phyloP scores from a whole-genome alignment of 2,888 invertebrate species.

The Caenorhabditis afra region DNA sequence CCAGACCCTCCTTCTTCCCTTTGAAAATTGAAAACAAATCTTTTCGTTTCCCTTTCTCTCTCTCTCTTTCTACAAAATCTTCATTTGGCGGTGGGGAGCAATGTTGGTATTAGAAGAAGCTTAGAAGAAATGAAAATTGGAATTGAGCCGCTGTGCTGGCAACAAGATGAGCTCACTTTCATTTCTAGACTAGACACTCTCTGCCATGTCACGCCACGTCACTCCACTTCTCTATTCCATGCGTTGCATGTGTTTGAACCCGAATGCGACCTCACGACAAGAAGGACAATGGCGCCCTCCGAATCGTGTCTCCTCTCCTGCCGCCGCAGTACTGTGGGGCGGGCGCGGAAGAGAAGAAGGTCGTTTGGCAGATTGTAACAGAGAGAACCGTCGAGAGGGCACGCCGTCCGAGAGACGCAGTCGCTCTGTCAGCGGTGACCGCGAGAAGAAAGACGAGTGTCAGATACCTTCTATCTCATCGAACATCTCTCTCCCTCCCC shows the following conservation, averaged over 20 bases:
- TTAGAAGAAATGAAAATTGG: neutral
- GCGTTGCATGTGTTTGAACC: too few species aligned
- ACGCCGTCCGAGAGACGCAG: conserved; percentile 23
- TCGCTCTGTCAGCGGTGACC: conserved; percentile 35
- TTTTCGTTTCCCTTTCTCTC: neutral
- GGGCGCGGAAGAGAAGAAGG: conserved; percentile 40
- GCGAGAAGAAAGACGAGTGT: conserved; percentile 38
- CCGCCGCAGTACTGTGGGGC: conserved; percentile 41
- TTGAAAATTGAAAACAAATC: neutral
- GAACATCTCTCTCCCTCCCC: conserved; percentile 31
- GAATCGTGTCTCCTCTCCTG: conserved; percentile 7
- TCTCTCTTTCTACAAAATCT: too few species aligned
- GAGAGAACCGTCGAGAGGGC: conserved; percentile 6
- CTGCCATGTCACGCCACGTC: conserved; percentile 47
- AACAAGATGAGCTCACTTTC: neutral
- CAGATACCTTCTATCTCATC: conserved; percentile 47
- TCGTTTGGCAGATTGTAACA: conserved; percentile 50
- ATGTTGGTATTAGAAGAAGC: neutral
- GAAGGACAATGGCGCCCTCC: conserved; percentile 56
- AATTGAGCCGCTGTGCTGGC: neutral
- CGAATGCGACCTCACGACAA: conserved; percentile 14
- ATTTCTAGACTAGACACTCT: neutral
- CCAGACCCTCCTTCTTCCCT: conserved; percentile 2
- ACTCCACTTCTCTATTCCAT: neutral
- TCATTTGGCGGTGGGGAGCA: neutral